These are phyloP conservation scores for Balaeniceps rex DNA, from an alignment of 2,113 vertebrate genomes.

Conservation along the genomic window DNA sequence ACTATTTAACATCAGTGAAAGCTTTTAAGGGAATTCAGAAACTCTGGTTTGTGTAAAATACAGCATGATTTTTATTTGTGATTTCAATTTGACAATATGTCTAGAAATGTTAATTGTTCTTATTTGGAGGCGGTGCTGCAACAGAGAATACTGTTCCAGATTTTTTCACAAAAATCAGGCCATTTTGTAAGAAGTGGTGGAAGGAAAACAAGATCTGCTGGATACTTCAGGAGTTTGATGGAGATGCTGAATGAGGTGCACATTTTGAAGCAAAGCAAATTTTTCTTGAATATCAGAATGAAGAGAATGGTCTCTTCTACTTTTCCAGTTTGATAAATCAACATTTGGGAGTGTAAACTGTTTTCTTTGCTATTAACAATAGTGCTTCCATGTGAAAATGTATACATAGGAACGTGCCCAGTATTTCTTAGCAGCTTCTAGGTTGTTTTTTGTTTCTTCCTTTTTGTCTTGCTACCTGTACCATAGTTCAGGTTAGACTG, in stretches of 20 bases:
- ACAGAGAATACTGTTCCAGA: rapidly evolving
- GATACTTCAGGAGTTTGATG: not conserved
- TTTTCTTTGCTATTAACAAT: not conserved
- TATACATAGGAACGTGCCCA: rapidly evolving
- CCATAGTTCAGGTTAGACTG: not conserved
- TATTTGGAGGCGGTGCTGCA: not conserved
- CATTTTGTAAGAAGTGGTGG: not conserved
- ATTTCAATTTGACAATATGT: not conserved
- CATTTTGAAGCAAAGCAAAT: not conserved
- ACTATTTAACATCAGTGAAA: not conserved
- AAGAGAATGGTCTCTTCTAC: not conserved
- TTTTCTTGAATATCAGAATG: not conserved
- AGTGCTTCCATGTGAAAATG: not conserved
- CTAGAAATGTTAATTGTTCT: not conserved
- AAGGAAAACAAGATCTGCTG: not conserved
- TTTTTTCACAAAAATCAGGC: not conserved
- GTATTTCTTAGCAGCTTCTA: not conserved
- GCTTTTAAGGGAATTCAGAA: not conserved
- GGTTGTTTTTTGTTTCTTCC: not conserved
- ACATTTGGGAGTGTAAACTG: not conserved
- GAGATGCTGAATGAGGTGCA: not conserved
- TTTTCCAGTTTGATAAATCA: not conserved
- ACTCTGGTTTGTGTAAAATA: not conserved
- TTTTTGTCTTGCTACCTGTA: not conserved
- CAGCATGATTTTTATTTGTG: not conserved